Evolutionary conservation across 2,888 invertebrate species (phyloP).

Genomic region (Drosophila rubida): DNA sequence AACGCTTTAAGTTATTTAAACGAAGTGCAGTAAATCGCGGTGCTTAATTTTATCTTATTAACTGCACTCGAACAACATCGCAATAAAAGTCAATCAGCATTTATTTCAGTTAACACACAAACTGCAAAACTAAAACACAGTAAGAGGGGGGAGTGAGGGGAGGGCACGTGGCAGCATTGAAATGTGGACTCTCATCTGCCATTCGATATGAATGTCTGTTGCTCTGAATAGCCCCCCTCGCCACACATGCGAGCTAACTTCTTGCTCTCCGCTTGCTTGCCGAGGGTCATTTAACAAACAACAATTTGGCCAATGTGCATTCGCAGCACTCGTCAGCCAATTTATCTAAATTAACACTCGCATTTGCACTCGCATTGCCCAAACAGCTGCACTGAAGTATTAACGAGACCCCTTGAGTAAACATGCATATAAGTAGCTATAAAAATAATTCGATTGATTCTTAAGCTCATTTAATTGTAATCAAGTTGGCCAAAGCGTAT

Average conservation of each 20-base stretch:
- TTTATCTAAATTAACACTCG: slow-evolving; percentile 49
- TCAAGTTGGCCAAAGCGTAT: not conserved
- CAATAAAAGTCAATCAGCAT: slow-evolving; percentile 81
- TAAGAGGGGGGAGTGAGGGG: not conserved
- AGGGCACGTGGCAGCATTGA: slow-evolving; percentile 23
- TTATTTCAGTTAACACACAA: slow-evolving; percentile 70
- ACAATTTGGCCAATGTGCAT: slow-evolving; percentile 17
- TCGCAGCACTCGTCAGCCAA: slow-evolving; percentile 29
- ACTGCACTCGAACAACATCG: slow-evolving; percentile 47
- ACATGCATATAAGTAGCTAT: not conserved
- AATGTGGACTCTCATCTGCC: slow-evolving; percentile 63
- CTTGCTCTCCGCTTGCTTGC: slow-evolving; percentile 2
- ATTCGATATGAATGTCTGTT: slow-evolving; percentile 57
- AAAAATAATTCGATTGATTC: not conserved
- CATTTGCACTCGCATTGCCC: slow-evolving; percentile 15
- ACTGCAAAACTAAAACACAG: slow-evolving; percentile 42
- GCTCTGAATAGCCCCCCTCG: slow-evolving; percentile 18
- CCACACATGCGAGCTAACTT: not conserved
- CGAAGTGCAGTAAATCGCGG: slow-evolving; percentile 58
- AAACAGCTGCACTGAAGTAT: slow-evolving; percentile 15
- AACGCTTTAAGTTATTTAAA: slow-evolving; percentile 53
- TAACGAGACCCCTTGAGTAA: not conserved
- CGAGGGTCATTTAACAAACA: slow-evolving; percentile 35
- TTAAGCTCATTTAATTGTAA: slow-evolving; percentile 1
- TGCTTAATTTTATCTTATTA: slow-evolving; percentile 57